Percentiles rank a stretch among this genome's conserved stretches.
Evolutionary conservation across 1,140 invertebrate genomes (phyloP).

Genomic region (Leucophenga varia): DNA sequence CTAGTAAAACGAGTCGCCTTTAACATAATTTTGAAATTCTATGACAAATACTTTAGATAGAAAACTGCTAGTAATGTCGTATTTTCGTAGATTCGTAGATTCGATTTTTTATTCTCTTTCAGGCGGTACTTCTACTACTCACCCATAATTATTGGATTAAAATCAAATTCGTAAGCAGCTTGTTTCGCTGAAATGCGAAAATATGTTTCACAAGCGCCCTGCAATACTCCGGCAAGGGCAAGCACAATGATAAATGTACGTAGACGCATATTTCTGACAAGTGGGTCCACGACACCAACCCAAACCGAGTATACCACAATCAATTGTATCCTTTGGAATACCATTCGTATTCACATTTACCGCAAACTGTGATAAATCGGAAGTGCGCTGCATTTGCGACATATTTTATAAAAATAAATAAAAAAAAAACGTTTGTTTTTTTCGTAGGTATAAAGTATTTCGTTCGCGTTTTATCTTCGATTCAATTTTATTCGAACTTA

Average conservation of each 20-base stretch:
- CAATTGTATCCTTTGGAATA: slow-evolving; percentile 60
- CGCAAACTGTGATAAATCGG: slow-evolving; percentile 45
- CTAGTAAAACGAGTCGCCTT: no score
- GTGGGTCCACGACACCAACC: slow-evolving; percentile 59
- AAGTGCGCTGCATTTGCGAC: slow-evolving; percentile 36
- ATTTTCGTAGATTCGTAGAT: no score
- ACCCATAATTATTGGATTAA: slow-evolving; percentile 59
- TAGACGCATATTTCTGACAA: slow-evolving; percentile 62
- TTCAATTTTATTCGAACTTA: no score
- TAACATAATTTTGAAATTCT: no score
- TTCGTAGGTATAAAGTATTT: not conserved
- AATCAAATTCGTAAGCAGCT: slow-evolving; percentile 58
- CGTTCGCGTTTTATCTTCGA: no score
- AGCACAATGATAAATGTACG: slow-evolving; percentile 60
- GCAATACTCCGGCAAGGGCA: slow-evolving; percentile 59
- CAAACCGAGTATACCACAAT: slow-evolving; percentile 63
- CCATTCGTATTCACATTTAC: slow-evolving; percentile 46
- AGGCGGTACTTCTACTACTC: no score
- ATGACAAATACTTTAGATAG: no score
- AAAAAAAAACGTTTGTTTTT: no score
- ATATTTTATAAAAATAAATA: no score
- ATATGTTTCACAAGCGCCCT: slow-evolving; percentile 61
- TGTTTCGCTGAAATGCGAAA: slow-evolving; percentile 61
- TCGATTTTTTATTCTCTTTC: no score
- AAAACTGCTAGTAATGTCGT: no score